Percentiles rank a stretch among this genome's conserved stretches.
phyloP scores from a whole-genome alignment of 2,797 vertebrate species.

The Chiloscyllium punctatum region DNA sequence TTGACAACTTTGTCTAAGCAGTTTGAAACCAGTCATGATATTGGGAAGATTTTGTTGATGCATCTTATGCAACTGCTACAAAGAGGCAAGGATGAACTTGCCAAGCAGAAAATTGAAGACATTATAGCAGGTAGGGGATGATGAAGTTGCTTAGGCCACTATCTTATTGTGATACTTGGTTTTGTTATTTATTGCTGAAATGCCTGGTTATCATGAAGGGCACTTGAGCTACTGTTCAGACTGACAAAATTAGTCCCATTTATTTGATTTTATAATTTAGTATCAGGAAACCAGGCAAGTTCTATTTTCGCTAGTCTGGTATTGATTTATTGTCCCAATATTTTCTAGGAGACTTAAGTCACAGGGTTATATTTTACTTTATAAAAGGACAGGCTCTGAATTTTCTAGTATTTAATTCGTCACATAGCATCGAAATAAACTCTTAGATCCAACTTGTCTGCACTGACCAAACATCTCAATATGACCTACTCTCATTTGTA shows the following conservation, averaged over 20 bases:
- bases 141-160: background rate
- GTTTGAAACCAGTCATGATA: conserved; percentile 74
- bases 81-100: conserved; percentile 69
- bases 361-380: background rate
- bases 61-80: conserved; percentile 76
- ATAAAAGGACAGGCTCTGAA: too few relatives aligned
- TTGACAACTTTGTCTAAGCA: conserved; percentile 68
- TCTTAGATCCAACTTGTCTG: too few relatives aligned
- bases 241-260: background rate
- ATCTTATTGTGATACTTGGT: background rate
- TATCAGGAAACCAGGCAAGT: background rate
- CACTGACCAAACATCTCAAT: too few relatives aligned
- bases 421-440: too few relatives aligned
- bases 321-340: background rate
- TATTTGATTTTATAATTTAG: background rate
- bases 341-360: background rate
- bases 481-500: too few relatives aligned
- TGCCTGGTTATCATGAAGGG: background rate
- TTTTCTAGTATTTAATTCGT: too few relatives aligned
- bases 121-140: conserved; percentile 64
- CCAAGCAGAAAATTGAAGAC: conserved; percentile 81
- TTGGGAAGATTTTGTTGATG: conserved; percentile 68
- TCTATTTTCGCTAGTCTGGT: background rate
- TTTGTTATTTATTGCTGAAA: background rate
- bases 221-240: background rate